These are phyloP conservation scores for Leucophenga maculata DNA, from an alignment of 2,888 invertebrate genomes.

Conservation along the genomic window DNA sequence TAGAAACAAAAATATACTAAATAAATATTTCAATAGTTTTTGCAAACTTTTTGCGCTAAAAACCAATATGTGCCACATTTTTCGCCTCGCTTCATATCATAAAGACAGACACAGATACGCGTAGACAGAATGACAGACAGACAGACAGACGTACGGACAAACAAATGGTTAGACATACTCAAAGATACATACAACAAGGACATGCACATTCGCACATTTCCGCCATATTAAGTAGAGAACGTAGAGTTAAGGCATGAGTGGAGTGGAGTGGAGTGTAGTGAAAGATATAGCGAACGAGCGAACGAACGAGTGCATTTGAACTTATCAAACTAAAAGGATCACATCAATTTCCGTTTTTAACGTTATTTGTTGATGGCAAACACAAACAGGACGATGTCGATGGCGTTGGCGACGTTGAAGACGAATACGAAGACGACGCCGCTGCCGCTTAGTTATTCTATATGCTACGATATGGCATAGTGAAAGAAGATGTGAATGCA, in stretches of 20 bases:
- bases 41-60: constrained; percentile 6
- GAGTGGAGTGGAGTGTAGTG: not conserved
- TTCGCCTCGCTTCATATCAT: not conserved
- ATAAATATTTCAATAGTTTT: constrained; percentile 19
- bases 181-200: too few relatives aligned
- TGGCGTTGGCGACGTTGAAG: not conserved
- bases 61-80: constrained; percentile 16
- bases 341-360: constrained; percentile 38
- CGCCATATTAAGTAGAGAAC: constrained; percentile 19
- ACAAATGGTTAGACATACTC: not conserved
- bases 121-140: not conserved
- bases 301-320: constrained; percentile 21
- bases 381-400: constrained; percentile 19
- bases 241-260: not conserved
- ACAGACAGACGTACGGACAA: too few relatives aligned
- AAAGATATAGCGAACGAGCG: not conserved
- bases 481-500: not conserved
- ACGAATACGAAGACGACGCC: not conserved
- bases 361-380: constrained; percentile 39
- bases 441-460: not conserved
- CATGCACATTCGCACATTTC: constrained; percentile 15
- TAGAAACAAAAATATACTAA: constrained; percentile 1
- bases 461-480: not conserved
- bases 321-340: constrained; percentile 35
- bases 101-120: not conserved